Evolutionary conservation across 2,888 invertebrate species (phyloP).

Genomic region (Chymomyza caudatula): DNA sequence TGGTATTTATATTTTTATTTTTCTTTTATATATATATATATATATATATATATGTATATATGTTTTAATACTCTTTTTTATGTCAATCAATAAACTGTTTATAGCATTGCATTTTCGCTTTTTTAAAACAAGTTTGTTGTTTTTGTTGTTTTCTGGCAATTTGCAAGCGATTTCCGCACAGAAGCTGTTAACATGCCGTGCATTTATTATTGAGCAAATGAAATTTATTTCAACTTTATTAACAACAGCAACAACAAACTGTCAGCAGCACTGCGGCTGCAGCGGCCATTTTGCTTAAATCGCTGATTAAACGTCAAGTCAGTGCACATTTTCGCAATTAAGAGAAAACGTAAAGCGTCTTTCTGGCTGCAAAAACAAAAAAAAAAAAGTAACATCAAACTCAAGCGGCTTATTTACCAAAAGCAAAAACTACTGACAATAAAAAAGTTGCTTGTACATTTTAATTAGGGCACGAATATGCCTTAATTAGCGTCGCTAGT

Average conservation of each 20-base stretch:
- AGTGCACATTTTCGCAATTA: background rate
- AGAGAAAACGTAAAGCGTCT: background rate
- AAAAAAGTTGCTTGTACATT: background rate
- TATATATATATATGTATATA: slow-evolving; percentile 20
- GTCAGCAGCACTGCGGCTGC: background rate
- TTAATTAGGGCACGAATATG: background rate
- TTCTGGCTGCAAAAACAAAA: background rate
- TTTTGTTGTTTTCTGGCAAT: slow-evolving; percentile 27
- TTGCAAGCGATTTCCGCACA: slow-evolving; percentile 57
- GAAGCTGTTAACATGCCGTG: slow-evolving; percentile 21
- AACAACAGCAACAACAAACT: slow-evolving; percentile 33
- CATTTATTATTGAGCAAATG: slow-evolving; percentile 53
- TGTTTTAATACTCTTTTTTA: too few relatives aligned
- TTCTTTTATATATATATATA: background rate
- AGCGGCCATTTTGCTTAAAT: background rate
- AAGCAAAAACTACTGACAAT: background rate
- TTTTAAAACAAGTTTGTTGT: too few relatives aligned
- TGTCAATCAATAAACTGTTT: slow-evolving; percentile 39
- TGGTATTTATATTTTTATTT: slow-evolving; percentile 2
- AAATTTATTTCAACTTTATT: slow-evolving; percentile 61
- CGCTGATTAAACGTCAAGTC: background rate
- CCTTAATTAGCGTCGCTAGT: background rate
- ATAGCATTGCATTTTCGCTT: background rate
- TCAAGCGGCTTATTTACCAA: slow-evolving; percentile 44
- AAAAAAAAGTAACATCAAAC: slow-evolving; percentile 1